Evolutionary conservation across 2,888 invertebrate genomes (phyloP).

Genomic region (Smittia aterrima): DNA sequence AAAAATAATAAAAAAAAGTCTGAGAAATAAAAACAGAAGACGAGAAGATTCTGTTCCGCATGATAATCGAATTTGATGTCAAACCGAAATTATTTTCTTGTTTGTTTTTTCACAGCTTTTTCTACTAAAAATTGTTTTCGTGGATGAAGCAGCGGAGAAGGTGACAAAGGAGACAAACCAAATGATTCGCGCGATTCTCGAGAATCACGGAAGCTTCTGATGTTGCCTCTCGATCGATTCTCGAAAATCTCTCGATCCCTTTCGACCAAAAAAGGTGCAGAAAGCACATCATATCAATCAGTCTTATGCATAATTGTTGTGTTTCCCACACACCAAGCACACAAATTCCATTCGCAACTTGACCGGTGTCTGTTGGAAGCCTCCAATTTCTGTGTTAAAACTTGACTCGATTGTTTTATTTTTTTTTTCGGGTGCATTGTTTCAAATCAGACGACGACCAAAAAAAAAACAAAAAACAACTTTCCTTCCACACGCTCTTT

Average conservation of each 20-base stretch:
- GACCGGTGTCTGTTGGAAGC: too few species aligned
- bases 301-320: conserved; percentile 3
- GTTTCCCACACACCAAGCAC: conserved; percentile 19
- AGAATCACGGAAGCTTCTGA: too few species aligned
- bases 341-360: too few species aligned
- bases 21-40: background rate
- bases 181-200: too few species aligned
- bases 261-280: conserved; percentile 20
- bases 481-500: background rate
- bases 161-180: too few species aligned
- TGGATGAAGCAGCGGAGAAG: too few species aligned
- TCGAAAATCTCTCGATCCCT: too few species aligned
- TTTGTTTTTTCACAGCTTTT: background rate
- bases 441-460: background rate
- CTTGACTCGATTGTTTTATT: background rate
- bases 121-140: background rate
- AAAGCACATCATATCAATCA: conserved; percentile 10
- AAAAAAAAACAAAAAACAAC: background rate
- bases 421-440: background rate
- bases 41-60: background rate
- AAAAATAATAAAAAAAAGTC: background rate
- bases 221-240: too few species aligned
- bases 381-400: background rate
- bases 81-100: background rate
- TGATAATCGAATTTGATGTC: background rate